Percentiles rank a stretch among this genome's conserved stretches.
Conservation (phyloP, 1,140 invertebrate genomes). For the Pinna nobilis region DNA sequence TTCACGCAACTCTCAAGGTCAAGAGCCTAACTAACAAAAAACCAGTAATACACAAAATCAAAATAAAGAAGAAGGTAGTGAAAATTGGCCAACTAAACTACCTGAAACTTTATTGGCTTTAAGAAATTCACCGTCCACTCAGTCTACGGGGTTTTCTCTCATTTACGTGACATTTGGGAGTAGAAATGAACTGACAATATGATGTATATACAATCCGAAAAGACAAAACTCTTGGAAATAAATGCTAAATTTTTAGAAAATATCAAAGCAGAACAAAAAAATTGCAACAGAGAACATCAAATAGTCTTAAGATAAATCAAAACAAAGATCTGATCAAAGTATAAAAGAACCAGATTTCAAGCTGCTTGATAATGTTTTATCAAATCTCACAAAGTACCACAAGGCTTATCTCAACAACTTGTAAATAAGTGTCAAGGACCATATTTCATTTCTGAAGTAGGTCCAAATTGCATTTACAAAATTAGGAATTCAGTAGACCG, state of each 20-base stretch:
- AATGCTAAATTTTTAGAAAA: background rate
- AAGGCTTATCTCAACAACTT: slow-evolving; percentile 31
- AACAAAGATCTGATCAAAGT: slow-evolving; percentile 19
- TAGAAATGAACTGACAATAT: slow-evolving; percentile 27
- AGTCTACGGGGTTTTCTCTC: slow-evolving; percentile 20
- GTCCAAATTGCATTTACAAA: no score
- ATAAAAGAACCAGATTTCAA: background rate
- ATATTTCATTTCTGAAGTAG: slow-evolving; percentile 21
- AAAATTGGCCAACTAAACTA: slow-evolving; percentile 12
- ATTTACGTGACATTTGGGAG: slow-evolving; percentile 22
- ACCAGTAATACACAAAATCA: no score
- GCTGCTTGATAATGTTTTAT: slow-evolving; percentile 21
- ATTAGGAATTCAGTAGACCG: background rate
- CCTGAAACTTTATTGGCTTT: slow-evolving; percentile 28
- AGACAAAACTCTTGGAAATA: background rate
- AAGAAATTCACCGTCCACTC: slow-evolving; percentile 4
- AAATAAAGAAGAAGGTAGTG: no score
- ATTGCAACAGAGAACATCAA: slow-evolving; percentile 8
- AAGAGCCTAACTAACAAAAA: no score
- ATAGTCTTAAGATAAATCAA: background rate
- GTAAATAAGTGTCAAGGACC: slow-evolving; percentile 30
- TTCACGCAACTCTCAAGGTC: no score
- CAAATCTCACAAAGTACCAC: background rate
- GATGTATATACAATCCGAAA: background rate
- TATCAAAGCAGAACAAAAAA: background rate